Base-by-base conservation (phyloP, 2,888 invertebrate genomes). In the Ommatoiulus sabulosus region DNA sequence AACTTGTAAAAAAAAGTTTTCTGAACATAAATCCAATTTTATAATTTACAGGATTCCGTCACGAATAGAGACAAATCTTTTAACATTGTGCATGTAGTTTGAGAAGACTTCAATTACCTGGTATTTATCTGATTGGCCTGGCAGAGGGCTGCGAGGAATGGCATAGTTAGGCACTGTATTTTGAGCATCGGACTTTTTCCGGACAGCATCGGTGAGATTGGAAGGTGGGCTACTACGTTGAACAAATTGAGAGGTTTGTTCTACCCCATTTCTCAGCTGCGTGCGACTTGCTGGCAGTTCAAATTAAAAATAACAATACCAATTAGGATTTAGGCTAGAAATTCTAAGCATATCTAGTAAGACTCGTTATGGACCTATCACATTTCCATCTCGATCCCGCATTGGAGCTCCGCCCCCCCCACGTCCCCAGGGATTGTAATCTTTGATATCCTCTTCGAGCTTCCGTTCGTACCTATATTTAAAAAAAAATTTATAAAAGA, bases 371-470 rank as follows among this genome's bases (percentile, higher is more conserved):
- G 0, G 1, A 89, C 89, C 80, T 12, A 89, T 89, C n/a, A 88
- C 72, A 12, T 88, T 89, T 35, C 89, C 89, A 35, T 85, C 43
- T 44, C 44, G 43, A 63, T 89, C 89, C 35, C 80, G 88, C 48
- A 44, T 85, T 3, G 89, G 89, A 7, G 89, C 89, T 7, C 89
- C 89, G 46, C n/a, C 89, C 10, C 89, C 89, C 63, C 88, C 89
- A 17, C 88, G 57, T 2, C 89, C 89, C 89, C 89, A 89, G 8
- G 89, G 89, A 88, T 89, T 86, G 44, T 89, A 89, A 72, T 24
- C 86, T 52, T n/a, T 44, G 43, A 63, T 89, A 24, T 89, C 89
- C 44, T 88, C 88, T 72, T 88, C 88, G 6, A 89, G 35, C 52
- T 85, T 88, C 44, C 24, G 48, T 15, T 89, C 89, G 6, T 72